Evolutionary conservation across 2,888 invertebrate genomes (phyloP).

Genomic region (Eupithecia tripunctaria): DNA sequence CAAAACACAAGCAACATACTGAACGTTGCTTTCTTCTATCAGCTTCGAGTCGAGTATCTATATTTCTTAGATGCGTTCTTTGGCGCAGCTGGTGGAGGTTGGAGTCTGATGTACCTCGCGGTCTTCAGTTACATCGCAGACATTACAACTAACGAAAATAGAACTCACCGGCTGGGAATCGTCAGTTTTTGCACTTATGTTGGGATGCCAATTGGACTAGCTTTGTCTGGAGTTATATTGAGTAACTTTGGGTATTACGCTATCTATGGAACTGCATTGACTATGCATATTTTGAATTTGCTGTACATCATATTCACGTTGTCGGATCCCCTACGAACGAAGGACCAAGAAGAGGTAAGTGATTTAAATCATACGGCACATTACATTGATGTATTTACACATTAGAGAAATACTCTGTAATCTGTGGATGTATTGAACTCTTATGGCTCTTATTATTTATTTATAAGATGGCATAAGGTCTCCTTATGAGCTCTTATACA

Average conservation of each 20-base stretch:
- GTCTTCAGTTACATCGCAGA: slow-evolving; percentile 51
- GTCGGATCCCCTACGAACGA: slow-evolving; percentile 46
- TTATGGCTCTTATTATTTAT: too few relatives aligned
- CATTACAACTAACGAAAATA: slow-evolving; percentile 48
- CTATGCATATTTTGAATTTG: slow-evolving; percentile 46
- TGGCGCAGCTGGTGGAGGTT: slow-evolving; percentile 48
- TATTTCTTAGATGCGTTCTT: slow-evolving; percentile 50
- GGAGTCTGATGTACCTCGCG: slow-evolving; percentile 46
- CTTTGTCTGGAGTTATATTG: slow-evolving; percentile 50
- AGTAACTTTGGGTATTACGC: slow-evolving; percentile 50
- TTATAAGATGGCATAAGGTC: neutral
- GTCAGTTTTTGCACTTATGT: slow-evolving; percentile 52
- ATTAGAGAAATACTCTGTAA: too few relatives aligned
- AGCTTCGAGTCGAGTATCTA: slow-evolving; percentile 87
- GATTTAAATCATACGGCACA: neutral
- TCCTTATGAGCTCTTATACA: too few relatives aligned
- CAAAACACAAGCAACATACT: slow-evolving; percentile 87
- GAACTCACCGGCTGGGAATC: slow-evolving; percentile 53
- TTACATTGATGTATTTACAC: neutral
- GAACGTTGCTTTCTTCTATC: slow-evolving; percentile 88
- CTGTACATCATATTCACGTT: slow-evolving; percentile 45
- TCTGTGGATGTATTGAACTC: too few relatives aligned
- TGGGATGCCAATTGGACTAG: slow-evolving; percentile 51
- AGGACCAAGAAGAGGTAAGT: slow-evolving; percentile 50
- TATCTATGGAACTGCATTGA: slow-evolving; percentile 45